Evolutionary conservation across 1,140 invertebrate genomes (phyloP), one percentile per base, ranked within the genome.

Genomic region (Spodoptera litura): DNA sequence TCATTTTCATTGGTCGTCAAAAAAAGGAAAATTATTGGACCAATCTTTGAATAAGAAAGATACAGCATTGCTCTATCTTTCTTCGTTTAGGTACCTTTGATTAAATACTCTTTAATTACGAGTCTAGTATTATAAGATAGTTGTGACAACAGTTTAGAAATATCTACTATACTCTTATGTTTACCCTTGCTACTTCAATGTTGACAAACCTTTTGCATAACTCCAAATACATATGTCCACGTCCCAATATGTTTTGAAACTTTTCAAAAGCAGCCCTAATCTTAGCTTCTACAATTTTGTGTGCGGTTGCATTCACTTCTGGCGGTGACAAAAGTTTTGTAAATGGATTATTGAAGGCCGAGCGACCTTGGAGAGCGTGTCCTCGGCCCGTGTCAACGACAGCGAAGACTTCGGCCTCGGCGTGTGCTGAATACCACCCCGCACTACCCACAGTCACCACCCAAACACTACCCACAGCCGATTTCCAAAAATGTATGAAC

Each of bases 321-420:
- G 56, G 51, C 44, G 44, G 25, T 61, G 55, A 27, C 15, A 25
- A 71, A 83, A 80, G 35, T 76, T 76, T 76, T 51, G 61, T 20
- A 73, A 74, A 74, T 62, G 56, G 56, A 56, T 73, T 78, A 75
- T 11, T 44, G 68, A 78, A 75, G 90, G 86, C 85, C 84, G 68
- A 61, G 83, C 85, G 89, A 94, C 92, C 92, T 94, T 93, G 92
- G 80, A 80, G 77, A 77, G 78, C n/a, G 80, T 82, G 89, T 92
- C 92, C 91, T 91, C 89, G 87, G 78, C 84, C 85, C 59, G 87
- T 89, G 92, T 93, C 92, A 94, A 89, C 87, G 91, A 90, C 92
- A 89, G 92, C 83, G 78, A 78, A 74, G 77, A 62, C 79, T 76
- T 75, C 72, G 79, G 85, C 83, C 84, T 88, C 87, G 85, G 80